Evolutionary conservation across 2,113 vertebrate genomes (phyloP), one percentile per base, ranked within the genome.

Genomic region (Apteryx mantelli): DNA sequence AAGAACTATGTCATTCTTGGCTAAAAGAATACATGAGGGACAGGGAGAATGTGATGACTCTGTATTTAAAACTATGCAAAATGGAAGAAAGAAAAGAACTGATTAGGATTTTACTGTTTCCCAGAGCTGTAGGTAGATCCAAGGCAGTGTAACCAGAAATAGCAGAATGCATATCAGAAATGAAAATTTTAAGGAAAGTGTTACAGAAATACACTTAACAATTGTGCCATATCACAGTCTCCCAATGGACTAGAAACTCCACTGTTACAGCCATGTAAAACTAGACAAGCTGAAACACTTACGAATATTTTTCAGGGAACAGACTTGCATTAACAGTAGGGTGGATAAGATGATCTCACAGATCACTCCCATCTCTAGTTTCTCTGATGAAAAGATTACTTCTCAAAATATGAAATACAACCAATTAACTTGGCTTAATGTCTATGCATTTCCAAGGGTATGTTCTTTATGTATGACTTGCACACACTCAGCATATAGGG

Each of bases 241-340:
- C 73, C 46, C 88, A 58, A 53, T 11, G 46, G 82, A 82, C 58
- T 60, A 81, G n/a, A 86, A 83, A 40, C 48, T 69, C n/a, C 42
- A 78, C 25, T 7, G 63, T 66, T 89, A 55, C 14, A 75, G 60
- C 56, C 6, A 3, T 21, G 21, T 86, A 94, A 97, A 97, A 95
- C 44, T 36, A 91, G 81, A 83, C 8, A 79, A 84, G 63, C 48
- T 82, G 65, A 89, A 87, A 79, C 36, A 86, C n/a, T n/a, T n/a
- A n/a, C 17, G 21, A 70, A 64, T 83, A 38, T 81, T 94, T 78
- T 84, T 84, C 32, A 94, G 89, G 77, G 91, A 96, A 84, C 38
- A 90, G 74, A 36, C 28, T 82, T 76, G 32, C 18, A 82, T 64
- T 84, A 84, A 69, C 44, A 82, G 16, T 13, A 83, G 22, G 40